phyloP scores from a whole-genome alignment of 1,140 invertebrate species.

The Globodera ellingtonae region DNA sequence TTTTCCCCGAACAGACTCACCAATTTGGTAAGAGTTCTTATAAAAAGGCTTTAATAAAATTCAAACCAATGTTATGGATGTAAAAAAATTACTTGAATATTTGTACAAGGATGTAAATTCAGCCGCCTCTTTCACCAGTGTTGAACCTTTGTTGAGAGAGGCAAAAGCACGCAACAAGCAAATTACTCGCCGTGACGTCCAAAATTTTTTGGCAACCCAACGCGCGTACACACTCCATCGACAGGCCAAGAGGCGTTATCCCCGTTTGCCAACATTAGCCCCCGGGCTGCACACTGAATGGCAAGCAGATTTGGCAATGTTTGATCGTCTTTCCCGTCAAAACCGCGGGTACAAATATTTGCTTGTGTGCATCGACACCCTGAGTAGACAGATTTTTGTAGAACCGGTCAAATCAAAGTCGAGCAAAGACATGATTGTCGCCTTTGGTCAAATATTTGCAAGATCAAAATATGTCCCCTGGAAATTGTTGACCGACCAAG shows the following conservation, averaged over 20 bases:
- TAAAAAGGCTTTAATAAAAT: not conserved
- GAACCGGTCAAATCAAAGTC: conserved; percentile 40
- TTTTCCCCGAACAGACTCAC: not conserved
- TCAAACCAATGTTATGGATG: conserved; percentile 26
- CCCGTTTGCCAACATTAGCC: conserved; percentile 20
- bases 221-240: conserved; percentile 40
- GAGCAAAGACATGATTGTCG: conserved; percentile 20
- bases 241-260: conserved; percentile 10
- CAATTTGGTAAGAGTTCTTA: not conserved
- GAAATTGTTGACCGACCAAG: conserved; percentile 41
- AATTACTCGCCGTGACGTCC: conserved; percentile 22
- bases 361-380: conserved; percentile 43
- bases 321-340: conserved; percentile 15
- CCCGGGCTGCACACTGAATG: conserved; percentile 43
- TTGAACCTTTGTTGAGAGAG: conserved; percentile 20
- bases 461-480: conserved; percentile 20
- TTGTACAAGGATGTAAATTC: conserved; percentile 34
- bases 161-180: conserved; percentile 1
- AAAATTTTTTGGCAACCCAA: conserved; percentile 36
- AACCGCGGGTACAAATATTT: conserved; percentile 37
- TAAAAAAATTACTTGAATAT: conserved; percentile 26
- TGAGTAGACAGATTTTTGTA: conserved; percentile 42
- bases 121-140: conserved; percentile 11
- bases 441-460: conserved; percentile 33
- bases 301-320: conserved; percentile 41